A percentile compares a stretch with the other conserved stretches of the same genome.
phyloP scores from a whole-genome alignment of 92 coral and sea anemone species.

The Umimayanthus chanpuru region DNA sequence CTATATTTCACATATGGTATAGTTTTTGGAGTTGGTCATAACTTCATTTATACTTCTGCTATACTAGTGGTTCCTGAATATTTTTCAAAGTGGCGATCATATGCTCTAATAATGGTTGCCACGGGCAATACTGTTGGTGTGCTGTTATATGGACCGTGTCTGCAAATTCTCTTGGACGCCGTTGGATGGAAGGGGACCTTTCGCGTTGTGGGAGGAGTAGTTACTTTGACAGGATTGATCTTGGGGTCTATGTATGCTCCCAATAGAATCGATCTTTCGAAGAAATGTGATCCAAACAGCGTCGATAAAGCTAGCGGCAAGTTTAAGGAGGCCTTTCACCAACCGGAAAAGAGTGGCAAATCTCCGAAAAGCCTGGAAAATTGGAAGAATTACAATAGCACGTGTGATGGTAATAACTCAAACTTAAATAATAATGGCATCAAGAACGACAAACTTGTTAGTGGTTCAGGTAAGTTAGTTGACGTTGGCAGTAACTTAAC shows the following conservation, averaged over 20 bases:
- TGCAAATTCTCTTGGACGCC: background rate
- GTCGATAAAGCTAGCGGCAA: background rate
- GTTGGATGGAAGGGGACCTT: background rate
- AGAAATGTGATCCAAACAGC: background rate
- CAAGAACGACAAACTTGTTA: background rate
- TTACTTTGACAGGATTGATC: background rate
- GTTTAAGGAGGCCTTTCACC: background rate
- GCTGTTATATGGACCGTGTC: background rate
- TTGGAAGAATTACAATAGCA: background rate
- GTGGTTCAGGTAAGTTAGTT: too few species aligned
- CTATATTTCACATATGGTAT: slow-evolving; percentile 29
- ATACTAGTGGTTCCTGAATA: background rate
- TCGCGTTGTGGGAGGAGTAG: background rate
- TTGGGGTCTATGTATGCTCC: background rate
- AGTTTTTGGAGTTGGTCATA: background rate
- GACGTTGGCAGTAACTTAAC: too few species aligned
- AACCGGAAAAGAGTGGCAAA: background rate
- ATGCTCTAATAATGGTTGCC: background rate
- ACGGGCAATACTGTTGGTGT: background rate
- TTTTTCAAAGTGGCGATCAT: slow-evolving; percentile 2
- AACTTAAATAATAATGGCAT: background rate
- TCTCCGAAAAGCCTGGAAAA: background rate
- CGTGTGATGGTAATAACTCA: background rate
- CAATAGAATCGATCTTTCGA: background rate
- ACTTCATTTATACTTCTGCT: background rate